phyloP scores from a whole-genome alignment of 2,113 vertebrate genomes.

The Rhinogobius similis region DNA sequence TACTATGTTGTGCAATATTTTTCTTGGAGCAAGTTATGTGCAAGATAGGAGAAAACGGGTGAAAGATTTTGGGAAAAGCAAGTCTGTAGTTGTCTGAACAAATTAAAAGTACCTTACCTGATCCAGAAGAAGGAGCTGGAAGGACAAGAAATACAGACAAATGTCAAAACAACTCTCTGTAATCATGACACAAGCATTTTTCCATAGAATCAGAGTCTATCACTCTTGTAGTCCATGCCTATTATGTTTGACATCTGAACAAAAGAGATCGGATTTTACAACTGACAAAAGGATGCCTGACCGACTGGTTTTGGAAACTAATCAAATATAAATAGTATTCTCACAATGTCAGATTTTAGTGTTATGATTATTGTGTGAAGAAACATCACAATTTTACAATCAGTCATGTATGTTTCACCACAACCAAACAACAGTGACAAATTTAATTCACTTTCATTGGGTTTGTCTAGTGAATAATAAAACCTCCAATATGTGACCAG shows the following conservation, averaged over 20 bases:
- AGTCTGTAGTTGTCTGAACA: background rate
- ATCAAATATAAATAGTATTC: background rate
- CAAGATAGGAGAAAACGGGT: slow-evolving; percentile 12
- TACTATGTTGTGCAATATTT: slow-evolving; percentile 24
- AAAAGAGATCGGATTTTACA: background rate
- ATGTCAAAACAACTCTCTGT: slow-evolving; percentile 30
- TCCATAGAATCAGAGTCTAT: background rate
- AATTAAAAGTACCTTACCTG: slow-evolving; percentile 82
- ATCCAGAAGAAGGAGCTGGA: slow-evolving; percentile 86
- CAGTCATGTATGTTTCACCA: no score
- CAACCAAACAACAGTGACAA: no score
- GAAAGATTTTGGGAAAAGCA: no score
- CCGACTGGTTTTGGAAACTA: background rate
- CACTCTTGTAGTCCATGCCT: background rate
- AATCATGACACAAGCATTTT: background rate
- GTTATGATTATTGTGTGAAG: no score
- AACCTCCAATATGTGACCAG: background rate
- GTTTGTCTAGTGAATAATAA: no score
- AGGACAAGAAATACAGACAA: slow-evolving; percentile 35
- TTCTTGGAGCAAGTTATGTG: slow-evolving; percentile 31
- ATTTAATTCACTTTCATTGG: no score
- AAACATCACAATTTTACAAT: no score
- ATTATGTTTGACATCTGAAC: background rate
- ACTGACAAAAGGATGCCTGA: background rate
- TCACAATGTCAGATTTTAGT: no score